A percentile compares a stretch with the other conserved stretches of the same genome.
These are phyloP conservation scores for Percina caprodes DNA, from an alignment of 2,113 vertebrate genomes.

Conservation along the genomic window DNA sequence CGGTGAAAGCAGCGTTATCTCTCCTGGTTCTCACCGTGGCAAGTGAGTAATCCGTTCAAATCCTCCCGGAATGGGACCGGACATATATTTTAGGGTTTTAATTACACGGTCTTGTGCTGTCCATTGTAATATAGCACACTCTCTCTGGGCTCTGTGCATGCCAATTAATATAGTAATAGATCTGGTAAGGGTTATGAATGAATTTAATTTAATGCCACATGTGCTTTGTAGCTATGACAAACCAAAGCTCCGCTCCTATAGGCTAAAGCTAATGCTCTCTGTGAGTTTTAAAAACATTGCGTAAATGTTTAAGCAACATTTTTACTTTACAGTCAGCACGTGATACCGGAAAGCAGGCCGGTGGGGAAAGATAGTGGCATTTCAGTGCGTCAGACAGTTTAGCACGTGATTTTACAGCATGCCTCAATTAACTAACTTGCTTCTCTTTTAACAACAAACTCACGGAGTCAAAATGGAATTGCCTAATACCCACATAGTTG, in stretches of 20 bases:
- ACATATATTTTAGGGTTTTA: slow-evolving; percentile 27
- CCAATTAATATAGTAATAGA: background rate
- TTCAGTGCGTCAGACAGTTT: slow-evolving; percentile 52
- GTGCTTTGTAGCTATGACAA: background rate
- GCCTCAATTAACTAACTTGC: slow-evolving; percentile 56
- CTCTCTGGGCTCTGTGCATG: slow-evolving; percentile 3
- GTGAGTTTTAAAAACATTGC: background rate
- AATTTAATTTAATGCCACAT: background rate
- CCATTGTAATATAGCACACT: background rate
- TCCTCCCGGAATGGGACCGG: slow-evolving; percentile 5
- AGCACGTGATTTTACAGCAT: slow-evolving; percentile 70
- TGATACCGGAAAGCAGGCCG: slow-evolving; percentile 33
- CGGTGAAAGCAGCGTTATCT: slow-evolving; percentile 74
- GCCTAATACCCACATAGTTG: background rate
- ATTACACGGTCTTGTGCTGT: background rate
- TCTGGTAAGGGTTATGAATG: background rate
- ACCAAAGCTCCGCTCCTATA: background rate
- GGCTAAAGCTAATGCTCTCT: background rate
- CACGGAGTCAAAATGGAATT: background rate
- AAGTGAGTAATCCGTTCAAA: slow-evolving; percentile 72
- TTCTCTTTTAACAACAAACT: slow-evolving; percentile 21
- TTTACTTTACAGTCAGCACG: slow-evolving; percentile 16
- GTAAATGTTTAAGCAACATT: background rate
- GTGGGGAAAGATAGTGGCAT: slow-evolving; percentile 42
- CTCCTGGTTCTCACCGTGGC: slow-evolving; percentile 76